Percentiles rank a stretch among this genome's conserved stretches.
Evolutionary conservation across 2,113 vertebrate species (phyloP).

Genomic region (Apodemus sylvaticus): DNA sequence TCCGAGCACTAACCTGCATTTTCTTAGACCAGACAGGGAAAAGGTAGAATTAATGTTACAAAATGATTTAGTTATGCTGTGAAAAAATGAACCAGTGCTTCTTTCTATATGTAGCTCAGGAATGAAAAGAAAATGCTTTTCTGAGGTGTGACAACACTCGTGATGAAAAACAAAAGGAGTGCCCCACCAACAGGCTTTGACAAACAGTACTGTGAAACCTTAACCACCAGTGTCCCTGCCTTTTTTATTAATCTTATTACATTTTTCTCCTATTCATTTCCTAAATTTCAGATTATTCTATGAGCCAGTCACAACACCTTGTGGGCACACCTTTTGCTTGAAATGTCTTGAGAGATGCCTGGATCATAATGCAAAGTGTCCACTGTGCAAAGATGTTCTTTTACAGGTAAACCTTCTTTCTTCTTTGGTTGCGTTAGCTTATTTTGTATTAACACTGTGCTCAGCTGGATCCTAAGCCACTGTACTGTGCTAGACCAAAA

Average conservation of each 20-base stretch:
- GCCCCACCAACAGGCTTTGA: not conserved
- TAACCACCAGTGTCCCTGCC: constrained; percentile 20
- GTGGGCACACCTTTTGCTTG: constrained; percentile 96
- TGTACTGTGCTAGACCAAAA: constrained; percentile 10
- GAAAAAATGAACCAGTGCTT: constrained; percentile 38
- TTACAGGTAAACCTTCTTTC: constrained; percentile 87
- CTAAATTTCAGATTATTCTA: constrained; percentile 91
- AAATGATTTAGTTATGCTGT: not conserved
- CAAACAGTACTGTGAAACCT: constrained; percentile 25
- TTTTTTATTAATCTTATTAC: constrained; percentile 34
- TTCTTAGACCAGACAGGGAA: constrained; percentile 1
- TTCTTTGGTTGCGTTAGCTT: constrained; percentile 11
- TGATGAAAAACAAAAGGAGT: constrained; percentile 1
- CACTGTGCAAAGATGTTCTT: constrained; percentile 94
- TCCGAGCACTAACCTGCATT: constrained; percentile 39
- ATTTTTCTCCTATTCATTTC: constrained; percentile 68
- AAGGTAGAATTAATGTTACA: constrained; percentile 34
- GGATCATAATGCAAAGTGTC: constrained; percentile 95
- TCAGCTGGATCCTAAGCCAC: not conserved
- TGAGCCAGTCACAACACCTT: constrained; percentile 95
- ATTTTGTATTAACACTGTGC: constrained; percentile 24
- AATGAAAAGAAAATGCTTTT: constrained; percentile 40
- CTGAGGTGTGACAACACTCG: not conserved
- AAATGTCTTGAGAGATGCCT: constrained; percentile 95
- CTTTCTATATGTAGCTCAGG: constrained; percentile 42